Evolutionary conservation across 1,140 invertebrate species (phyloP), one percentile per base, ranked within the genome.

Genomic region (Ceratina japonica): DNA sequence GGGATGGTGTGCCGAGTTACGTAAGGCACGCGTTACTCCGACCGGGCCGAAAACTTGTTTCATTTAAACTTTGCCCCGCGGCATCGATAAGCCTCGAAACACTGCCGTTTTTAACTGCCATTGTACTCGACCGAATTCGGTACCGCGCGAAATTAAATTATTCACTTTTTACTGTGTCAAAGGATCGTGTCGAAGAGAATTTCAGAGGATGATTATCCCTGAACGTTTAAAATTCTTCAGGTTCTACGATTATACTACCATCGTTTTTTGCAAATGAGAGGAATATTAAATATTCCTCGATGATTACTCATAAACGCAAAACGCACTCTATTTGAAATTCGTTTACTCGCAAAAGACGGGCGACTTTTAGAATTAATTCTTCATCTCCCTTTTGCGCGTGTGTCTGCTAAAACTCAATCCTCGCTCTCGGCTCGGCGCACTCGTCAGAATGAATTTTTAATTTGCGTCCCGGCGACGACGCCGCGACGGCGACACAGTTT

Each of bases 31-130:
- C 75, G 71, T 75, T 76, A 74, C 83, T 62, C 75, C 18, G 10
- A 20, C 65, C 75, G 66, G 80, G 68, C 83, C 88, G 80, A 88
- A 89, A 89, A 89, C 88, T 90, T 90, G 88, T 89, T 90, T 89
- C 85, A 88, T 89, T 89, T 90, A 88, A 89, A 90, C 85, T 89
- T 90, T n/a, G n/a, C 74, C 70, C 75, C 73, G 86, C 79, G 56
- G 77, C 82, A 88, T 87, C 85, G 88, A 88, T 89, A 87, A 87
- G 86, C 82, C 37, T 81, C 82, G 65, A 85, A 89, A 89, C 83
- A 65, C 15, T 31, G n/a, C 54, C 70, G 79, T 77, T 85, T 84
- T 82, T 70, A 73, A 64, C 8, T 15, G 44, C 56, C 37, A 44
- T 31, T 62, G 13, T 58, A 16, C 37, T 31, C 31, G 4, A 58